These are phyloP conservation scores for Holacanthus passer DNA, from an alignment of 2,113 vertebrate genomes.

Conservation along the genomic window DNA sequence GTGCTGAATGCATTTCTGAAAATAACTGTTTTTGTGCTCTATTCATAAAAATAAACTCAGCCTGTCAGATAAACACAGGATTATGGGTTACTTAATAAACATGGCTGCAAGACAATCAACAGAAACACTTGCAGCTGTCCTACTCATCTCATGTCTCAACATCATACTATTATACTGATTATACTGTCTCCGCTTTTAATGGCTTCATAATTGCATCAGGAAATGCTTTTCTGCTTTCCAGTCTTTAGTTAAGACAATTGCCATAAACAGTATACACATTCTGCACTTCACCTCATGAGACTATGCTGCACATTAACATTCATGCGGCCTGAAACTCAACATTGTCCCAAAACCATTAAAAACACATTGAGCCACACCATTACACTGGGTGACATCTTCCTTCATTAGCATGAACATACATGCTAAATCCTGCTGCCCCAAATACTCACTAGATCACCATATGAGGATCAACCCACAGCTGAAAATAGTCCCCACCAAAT, in stretches of 20 bases:
- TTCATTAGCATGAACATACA: neutral
- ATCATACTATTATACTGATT: constrained; percentile 36
- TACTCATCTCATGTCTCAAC: constrained; percentile 27
- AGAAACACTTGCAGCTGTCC: constrained; percentile 33
- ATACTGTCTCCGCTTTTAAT: constrained; percentile 74
- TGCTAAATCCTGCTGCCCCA: neutral
- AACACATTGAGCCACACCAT: neutral
- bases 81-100: neutral
- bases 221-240: constrained; percentile 85
- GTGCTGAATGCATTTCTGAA: constrained; percentile 13
- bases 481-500: neutral
- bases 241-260: constrained; percentile 74
- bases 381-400: neutral
- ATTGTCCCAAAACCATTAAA: constrained; percentile 2
- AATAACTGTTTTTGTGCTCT: constrained; percentile 14
- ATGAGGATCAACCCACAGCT: neutral
- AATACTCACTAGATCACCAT: neutral
- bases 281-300: neutral
- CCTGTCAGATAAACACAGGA: constrained; percentile 28
- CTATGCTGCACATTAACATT: neutral
- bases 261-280: neutral
- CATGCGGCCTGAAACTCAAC: neutral
- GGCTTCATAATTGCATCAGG: constrained; percentile 71
- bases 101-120: constrained; percentile 11
- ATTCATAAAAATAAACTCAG: constrained; percentile 37